These are phyloP conservation scores for Chironomus tentans DNA, from an alignment of 2,888 invertebrate genomes.

Conservation along the genomic window DNA sequence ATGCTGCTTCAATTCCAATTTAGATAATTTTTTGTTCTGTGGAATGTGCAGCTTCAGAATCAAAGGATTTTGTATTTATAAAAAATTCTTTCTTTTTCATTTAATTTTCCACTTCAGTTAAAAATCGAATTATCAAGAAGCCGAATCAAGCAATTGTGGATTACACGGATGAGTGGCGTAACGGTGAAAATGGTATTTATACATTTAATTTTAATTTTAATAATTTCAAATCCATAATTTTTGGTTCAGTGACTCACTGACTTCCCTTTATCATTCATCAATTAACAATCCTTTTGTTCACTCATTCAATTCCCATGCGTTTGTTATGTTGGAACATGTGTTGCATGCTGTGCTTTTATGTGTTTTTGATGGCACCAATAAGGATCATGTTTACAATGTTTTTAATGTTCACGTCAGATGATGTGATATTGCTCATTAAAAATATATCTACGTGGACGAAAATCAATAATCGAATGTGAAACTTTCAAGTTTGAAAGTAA, in stretches of 20 bases:
- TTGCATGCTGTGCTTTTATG: background rate
- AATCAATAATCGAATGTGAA: background rate
- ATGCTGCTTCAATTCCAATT: background rate
- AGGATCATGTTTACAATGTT: conserved; percentile 7
- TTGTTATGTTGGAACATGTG: background rate
- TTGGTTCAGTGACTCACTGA: too few relatives aligned
- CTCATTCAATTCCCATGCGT: background rate
- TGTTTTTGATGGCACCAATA: background rate
- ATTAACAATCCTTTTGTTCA: conserved; percentile 26
- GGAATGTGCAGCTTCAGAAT: too few relatives aligned
- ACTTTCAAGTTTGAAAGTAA: too few relatives aligned
- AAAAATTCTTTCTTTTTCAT: background rate
- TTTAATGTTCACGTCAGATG: background rate
- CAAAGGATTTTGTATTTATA: too few relatives aligned
- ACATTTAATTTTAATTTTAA: background rate
- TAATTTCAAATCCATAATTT: too few relatives aligned
- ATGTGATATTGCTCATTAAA: background rate
- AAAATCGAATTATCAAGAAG: conserved; percentile 12
- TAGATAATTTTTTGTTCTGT: background rate
- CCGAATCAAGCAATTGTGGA: background rate
- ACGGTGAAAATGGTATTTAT: conserved; percentile 16
- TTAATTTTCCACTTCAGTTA: conserved; percentile 1
- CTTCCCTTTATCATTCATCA: too few relatives aligned
- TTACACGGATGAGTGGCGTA: conserved; percentile 10
- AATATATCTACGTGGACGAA: background rate